Evolutionary conservation across 2,113 vertebrate species (phyloP), one percentile per base, ranked within the genome.

Genomic region (Atlantisia rogersi): DNA sequence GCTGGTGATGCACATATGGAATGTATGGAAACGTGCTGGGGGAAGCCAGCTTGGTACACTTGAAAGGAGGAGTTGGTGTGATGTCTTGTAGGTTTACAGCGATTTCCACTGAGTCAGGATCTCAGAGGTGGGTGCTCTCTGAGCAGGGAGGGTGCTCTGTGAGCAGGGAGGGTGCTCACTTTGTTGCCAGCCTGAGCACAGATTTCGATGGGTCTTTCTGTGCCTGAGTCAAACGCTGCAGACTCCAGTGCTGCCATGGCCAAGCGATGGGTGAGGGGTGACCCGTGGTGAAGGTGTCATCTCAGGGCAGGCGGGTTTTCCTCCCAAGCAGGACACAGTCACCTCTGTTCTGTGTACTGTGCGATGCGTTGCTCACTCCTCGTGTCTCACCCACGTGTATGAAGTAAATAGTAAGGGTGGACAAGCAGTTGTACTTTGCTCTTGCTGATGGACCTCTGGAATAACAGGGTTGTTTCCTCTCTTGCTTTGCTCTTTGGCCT

Each of bases 361-460:
- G 39, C 39, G 10, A 39, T 39, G 39, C 39, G 39, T 39, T 39
- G 39, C 39, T 39, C 39, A 12, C 39, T 39, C 39, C 39, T 39
- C 39, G 39, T 39, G 11, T 12, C 39, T 39, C 39, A 39, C 39
- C 39, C 39, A 39, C 39, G 11, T 39, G 39, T 39, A 39, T 39
- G 39, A 39, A 39, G 39, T 48, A n/a, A 64, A 82, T 8, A 26
- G 50, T 16, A 37, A 32, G 83, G 78, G 53, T 75, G 42, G 89
- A 59, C 9, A 29, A 71, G 74, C 44, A 77, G 19, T 55, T 64
- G 37, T 82, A 73, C 74, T 91, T 73, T 25, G 46, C 16, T 60
- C 74, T 63, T 75, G 65, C 86, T 86, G 63, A 53, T 63, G 73
- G 58, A 75, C 91, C 86, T 94, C 70, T 85, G 94, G 58, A 97